Conservation (phyloP, 2,797 vertebrate genomes). For the Anguilla pacifica region DNA sequence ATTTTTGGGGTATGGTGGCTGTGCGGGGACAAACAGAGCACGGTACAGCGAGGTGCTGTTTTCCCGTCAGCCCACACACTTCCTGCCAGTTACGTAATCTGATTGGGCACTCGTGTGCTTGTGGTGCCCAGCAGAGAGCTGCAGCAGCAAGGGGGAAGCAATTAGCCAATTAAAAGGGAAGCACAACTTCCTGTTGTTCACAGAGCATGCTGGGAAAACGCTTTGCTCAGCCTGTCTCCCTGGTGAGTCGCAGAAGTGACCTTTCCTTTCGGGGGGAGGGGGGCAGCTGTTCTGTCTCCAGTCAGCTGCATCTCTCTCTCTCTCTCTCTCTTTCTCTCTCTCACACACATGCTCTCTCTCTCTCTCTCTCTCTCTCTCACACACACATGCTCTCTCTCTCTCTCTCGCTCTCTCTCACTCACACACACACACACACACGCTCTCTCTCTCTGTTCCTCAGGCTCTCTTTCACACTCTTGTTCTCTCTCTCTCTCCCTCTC, state of each 20-base stretch:
- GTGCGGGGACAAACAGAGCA: background rate
- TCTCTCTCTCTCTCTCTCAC: background rate
- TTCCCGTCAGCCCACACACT: background rate
- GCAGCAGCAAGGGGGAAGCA: background rate
- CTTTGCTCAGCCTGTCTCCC: background rate
- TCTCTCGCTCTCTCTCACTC: too few relatives aligned
- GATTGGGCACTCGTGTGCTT: background rate
- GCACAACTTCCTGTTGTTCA: background rate
- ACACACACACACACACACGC: too few relatives aligned
- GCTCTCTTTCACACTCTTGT: too few relatives aligned
- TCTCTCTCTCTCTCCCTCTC: too few relatives aligned
- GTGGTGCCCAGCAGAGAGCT: background rate
- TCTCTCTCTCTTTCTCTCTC: background rate
- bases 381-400: too few relatives aligned
- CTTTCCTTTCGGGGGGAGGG: background rate
- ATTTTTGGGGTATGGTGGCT: background rate
- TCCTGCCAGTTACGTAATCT: background rate
- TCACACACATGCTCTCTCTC: background rate
- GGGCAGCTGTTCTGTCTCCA: background rate
- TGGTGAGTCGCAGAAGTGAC: background rate
- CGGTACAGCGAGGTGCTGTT: background rate
- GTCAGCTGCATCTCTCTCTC: background rate
- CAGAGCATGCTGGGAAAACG: background rate
- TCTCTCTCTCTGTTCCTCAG: too few relatives aligned
- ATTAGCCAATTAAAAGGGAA: conserved; percentile 9